These are phyloP conservation scores for Cephalopholis sonnerati DNA, from an alignment of 2,113 vertebrate genomes.

Conservation along the genomic window DNA sequence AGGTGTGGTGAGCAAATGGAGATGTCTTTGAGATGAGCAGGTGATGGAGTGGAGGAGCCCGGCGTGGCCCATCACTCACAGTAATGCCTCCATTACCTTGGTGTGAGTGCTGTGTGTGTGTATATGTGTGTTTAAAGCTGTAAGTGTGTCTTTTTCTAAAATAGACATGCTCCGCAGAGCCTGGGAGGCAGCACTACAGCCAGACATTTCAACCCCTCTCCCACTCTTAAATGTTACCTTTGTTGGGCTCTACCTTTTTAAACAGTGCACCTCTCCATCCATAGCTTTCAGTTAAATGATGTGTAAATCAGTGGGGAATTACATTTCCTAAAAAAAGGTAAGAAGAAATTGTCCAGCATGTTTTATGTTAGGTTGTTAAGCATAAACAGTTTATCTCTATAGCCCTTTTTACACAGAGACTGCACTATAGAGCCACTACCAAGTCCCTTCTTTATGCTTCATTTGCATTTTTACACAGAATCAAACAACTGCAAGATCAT, in stretches of 20 bases:
- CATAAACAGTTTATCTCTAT: not conserved
- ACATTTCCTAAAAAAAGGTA: not conserved
- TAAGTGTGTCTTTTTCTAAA: slow-evolving; percentile 56
- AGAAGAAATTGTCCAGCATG: not conserved
- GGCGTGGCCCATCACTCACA: slow-evolving; percentile 73
- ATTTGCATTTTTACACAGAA: too few species aligned
- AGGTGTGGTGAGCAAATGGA: slow-evolving; percentile 74
- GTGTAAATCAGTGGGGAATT: not conserved
- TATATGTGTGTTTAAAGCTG: slow-evolving; percentile 27
- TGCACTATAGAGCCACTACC: not conserved
- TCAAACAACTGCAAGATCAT: too few species aligned
- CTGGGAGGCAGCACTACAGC: slow-evolving; percentile 14
- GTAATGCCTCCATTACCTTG: slow-evolving; percentile 73
- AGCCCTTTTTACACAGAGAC: not conserved
- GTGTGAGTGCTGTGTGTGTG: slow-evolving; percentile 38
- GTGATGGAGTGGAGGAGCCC: slow-evolving; percentile 65
- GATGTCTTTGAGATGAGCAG: slow-evolving; percentile 65
- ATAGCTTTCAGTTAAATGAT: not conserved
- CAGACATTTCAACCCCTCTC: slow-evolving; percentile 12
- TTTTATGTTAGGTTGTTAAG: not conserved
- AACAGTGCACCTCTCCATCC: not conserved
- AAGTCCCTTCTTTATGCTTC: too few species aligned
- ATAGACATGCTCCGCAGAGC: slow-evolving; percentile 41
- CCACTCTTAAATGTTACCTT: not conserved
- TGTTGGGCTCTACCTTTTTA: not conserved